phyloP scores from a whole-genome alignment of 2,888 invertebrate genomes.

The Caradrina clavipalpis region DNA sequence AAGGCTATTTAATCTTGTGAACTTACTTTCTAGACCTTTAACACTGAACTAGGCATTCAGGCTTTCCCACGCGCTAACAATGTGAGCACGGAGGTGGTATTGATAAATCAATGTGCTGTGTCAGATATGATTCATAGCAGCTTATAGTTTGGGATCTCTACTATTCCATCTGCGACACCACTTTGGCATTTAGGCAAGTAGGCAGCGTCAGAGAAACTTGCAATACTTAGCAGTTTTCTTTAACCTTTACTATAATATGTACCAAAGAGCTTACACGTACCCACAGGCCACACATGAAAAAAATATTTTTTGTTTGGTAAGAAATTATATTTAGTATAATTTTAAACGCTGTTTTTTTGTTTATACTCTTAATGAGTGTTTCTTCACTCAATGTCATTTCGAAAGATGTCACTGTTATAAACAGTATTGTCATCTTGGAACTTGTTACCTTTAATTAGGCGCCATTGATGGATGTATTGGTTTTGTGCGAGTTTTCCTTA shows the following conservation, averaged over 20 bases:
- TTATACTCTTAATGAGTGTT: slow-evolving; percentile 9
- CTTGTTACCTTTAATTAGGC: slow-evolving; percentile 16
- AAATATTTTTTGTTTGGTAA: not conserved
- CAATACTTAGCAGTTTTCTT: not conserved
- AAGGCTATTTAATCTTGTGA: slow-evolving; percentile 40
- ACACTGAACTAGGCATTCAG: slow-evolving; percentile 48
- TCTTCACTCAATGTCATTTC: slow-evolving; percentile 22
- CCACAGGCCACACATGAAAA: not conserved
- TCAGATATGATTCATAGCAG: slow-evolving; percentile 33
- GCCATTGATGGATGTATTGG: slow-evolving; percentile 10
- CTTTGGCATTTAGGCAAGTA: slow-evolving; percentile 15
- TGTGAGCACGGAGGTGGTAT: slow-evolving; percentile 33
- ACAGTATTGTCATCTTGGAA: slow-evolving; percentile 25
- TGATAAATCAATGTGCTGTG: slow-evolving; percentile 33
- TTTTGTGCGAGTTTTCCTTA: not conserved
- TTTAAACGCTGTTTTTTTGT: not conserved
- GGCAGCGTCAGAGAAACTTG: slow-evolving; percentile 2
- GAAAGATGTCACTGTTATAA: slow-evolving; percentile 15
- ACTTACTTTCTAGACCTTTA: slow-evolving; percentile 54
- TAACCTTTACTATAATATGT: too few relatives aligned
- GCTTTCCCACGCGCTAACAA: slow-evolving; percentile 49
- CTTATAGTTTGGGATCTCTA: slow-evolving; percentile 3
- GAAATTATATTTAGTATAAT: not conserved
- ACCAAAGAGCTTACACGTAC: too few relatives aligned
- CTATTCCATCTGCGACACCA: slow-evolving; percentile 1